Evolutionary conservation across 2,888 invertebrate species (phyloP), one percentile per base, ranked within the genome.

Genomic region (Drosophila mimetica): DNA sequence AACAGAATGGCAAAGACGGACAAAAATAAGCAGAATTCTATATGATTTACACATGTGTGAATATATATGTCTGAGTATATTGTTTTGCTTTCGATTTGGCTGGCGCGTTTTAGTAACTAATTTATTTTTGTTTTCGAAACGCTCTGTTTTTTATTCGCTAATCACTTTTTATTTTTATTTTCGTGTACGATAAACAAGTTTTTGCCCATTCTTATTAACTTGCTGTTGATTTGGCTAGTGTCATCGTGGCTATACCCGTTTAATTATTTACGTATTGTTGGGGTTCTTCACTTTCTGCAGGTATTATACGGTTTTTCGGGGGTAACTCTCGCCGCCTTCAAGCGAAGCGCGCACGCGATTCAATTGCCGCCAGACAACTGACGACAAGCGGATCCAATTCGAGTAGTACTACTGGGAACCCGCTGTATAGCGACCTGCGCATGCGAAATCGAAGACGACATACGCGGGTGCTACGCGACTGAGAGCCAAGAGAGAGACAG

Each of bases 361-460:
- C 82, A 78, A 81, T 87, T 81, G 88, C 70, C 76, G 82, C 51
- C 69, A 67, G 74, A 66, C 87, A 76, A 87, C 81, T 87, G 66
- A 69, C 66, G 57, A 60, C 65, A 34, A 59, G 50, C 63, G 57
- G 44, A 65, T 77, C 71, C 70, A 37, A 54, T 52, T 37, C 44
- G 41, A 47, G 47, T 48, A 48, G 48, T 47, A 46, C 47, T 55
- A 52, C 63, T 48, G 58, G 28, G 14, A 20, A 54, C 14, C 18
- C 1, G 6, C 25, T 14, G 14, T 18, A 37, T 39, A 64, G 70
- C 70, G 69, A 76, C 76, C 67, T 84, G 81, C 85, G 85, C 81
- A 82, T 82, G 85, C 78, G 72, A 76, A 72, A 36, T 63, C 46
- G 42, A 72, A 77, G 57, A 79, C 59, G 61, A 41, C 9, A 30